Percentiles rank a stretch among this genome's conserved stretches.
Conservation (phyloP, 2,888 invertebrate genomes). For the Plagodis dolabraria region DNA sequence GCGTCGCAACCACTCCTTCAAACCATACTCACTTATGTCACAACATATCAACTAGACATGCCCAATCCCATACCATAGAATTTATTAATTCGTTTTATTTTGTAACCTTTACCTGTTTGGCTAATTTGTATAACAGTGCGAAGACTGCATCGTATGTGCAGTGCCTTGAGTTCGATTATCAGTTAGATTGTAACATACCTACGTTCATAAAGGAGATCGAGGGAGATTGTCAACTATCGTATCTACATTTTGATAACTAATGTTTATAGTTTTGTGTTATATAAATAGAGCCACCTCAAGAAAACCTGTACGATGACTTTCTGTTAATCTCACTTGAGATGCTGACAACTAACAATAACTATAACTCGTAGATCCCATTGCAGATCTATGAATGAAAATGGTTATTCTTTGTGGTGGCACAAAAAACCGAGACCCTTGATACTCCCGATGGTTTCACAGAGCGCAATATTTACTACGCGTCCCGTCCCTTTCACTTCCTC, state of each 20-base stretch:
- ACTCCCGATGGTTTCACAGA: constrained; percentile 69
- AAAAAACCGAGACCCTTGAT: constrained; percentile 73
- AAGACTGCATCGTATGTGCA: no score
- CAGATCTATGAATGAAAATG: constrained; percentile 71
- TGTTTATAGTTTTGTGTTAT: constrained; percentile 1
- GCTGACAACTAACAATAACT: constrained; percentile 25
- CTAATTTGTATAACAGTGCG: no score
- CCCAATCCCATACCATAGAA: no score
- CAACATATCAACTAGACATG: neutral
- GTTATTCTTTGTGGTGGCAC: constrained; percentile 68
- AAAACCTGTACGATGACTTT: constrained; percentile 26
- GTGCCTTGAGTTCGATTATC: no score
- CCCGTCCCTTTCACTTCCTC: constrained; percentile 85
- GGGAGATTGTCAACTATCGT: no score
- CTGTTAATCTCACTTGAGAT: constrained; percentile 17
- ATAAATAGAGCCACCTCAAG: constrained; percentile 5
- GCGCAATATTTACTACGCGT: constrained; percentile 83
- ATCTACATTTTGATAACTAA: no score
- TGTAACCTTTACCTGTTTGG: no score
- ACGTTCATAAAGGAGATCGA: no score
- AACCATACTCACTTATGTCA: constrained; percentile 10
- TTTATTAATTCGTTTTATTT: no score
- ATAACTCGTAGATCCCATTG: constrained; percentile 27
- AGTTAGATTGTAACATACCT: no score
- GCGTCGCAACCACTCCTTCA: constrained; percentile 41